Evolutionary conservation across 2,888 invertebrate species (phyloP), one percentile per base, ranked within the genome.

Genomic region (Lasioglossum zephyrum): DNA sequence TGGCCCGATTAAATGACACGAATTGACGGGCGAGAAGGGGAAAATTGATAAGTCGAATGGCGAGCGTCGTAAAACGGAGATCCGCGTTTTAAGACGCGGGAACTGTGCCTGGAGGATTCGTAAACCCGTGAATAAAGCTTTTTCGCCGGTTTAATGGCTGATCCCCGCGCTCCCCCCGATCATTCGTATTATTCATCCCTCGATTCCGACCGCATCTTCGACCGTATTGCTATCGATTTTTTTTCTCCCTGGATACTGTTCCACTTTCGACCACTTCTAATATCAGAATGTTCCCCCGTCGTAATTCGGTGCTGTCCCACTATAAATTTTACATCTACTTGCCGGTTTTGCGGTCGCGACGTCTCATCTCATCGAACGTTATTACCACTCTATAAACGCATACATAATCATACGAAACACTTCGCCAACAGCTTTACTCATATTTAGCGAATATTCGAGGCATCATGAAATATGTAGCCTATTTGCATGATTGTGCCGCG

Each of bases 11-110:
- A 90, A 88, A 87, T 80, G 88, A 86, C 87, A 87, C 84, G 79
- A 72, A 74, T 76, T 69, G 82, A 81, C 81, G 81, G 81, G 69
- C 72, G 75, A 44, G 75, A 84, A 83, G 79, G 73, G 75, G 39
- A 85, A 77, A 89, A 90, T 89, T 91, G 88, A 91, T 90, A 88
- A 90, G 88, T 92, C 73, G 77, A 85, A 70, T 53, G 70, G 16
- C 26, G 69, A 31, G 11, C 73, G 77, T 79, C 73, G 57, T 74
- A 44, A 85, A 84, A 57, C 49, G 66, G 6, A 66, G 22, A 36
- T 70, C 70, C 75, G 31, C 31, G 70, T 66, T 77, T 49, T 39
- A 49, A 36, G 63, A 53, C 36, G 47, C 41, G 41, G 4, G 36
- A 63, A 74, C 31, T 6, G 36, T 22, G 31, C 57, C 53, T 22